Evolutionary conservation across 2,113 vertebrate genomes (phyloP).

Genomic region (Anseranas semipalmata): DNA sequence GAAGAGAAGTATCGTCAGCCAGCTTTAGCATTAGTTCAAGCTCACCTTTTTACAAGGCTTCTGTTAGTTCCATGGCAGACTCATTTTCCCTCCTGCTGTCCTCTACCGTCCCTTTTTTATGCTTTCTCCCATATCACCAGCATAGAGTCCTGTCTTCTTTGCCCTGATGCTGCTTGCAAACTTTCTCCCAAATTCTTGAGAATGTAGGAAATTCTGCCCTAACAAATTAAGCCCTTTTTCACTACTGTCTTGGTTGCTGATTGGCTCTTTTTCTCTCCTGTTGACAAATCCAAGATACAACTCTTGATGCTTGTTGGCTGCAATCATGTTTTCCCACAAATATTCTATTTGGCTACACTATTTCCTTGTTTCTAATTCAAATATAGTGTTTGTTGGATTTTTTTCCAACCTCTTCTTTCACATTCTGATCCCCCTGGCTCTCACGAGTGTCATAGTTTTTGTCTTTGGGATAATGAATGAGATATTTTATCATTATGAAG

Average conservation of each 20-base stretch:
- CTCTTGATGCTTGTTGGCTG: background rate
- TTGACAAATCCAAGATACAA: background rate
- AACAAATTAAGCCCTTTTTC: background rate
- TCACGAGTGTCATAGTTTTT: background rate
- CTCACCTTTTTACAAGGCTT: background rate
- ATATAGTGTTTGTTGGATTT: background rate
- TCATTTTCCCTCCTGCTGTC: background rate
- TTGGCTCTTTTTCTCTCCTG: background rate
- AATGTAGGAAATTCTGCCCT: background rate
- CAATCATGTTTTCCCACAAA: background rate
- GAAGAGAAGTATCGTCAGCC: background rate
- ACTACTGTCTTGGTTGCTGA: background rate
- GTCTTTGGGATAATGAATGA: background rate
- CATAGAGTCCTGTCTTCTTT: background rate
- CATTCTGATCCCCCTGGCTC: background rate
- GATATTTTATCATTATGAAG: background rate
- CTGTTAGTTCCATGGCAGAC: background rate
- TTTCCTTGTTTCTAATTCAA: background rate
- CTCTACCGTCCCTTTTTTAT: background rate
- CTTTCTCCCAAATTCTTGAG: background rate
- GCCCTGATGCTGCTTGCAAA: background rate
- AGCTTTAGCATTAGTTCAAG: background rate
- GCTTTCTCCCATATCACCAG: background rate
- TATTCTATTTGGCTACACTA: background rate
- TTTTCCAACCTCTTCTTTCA: background rate